Conservation (phyloP, 2,113 vertebrate genomes). For the Callorhinus ursinus region DNA sequence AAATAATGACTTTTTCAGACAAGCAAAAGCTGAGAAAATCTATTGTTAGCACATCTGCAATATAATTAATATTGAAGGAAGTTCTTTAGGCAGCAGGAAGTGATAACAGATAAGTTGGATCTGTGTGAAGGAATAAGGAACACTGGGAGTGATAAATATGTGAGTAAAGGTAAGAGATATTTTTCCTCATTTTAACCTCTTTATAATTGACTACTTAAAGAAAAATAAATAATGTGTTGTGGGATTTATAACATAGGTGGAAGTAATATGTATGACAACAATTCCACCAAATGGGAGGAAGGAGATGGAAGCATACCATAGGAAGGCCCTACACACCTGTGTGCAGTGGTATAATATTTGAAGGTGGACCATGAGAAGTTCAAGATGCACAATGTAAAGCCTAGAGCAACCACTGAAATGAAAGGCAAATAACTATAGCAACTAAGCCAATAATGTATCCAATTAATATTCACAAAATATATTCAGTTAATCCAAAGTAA, state of each 20-base stretch:
- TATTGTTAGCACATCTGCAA: background rate
- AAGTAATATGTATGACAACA: background rate
- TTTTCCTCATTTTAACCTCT: background rate
- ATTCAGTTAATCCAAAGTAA: background rate
- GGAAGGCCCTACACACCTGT: background rate
- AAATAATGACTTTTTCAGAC: background rate
- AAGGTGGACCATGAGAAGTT: background rate
- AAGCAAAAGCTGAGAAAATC: background rate
- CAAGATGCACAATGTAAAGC: background rate
- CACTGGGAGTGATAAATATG: background rate
- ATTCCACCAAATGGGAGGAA: background rate
- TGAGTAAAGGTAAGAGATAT: background rate
- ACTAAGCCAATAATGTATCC: background rate
- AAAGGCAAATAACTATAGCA: background rate
- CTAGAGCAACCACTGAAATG: background rate
- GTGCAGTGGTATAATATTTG: background rate
- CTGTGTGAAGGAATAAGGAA: background rate
- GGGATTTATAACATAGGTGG: background rate
- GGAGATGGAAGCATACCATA: background rate
- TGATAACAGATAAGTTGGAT: background rate
- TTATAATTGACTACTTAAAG: background rate
- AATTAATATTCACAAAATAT: background rate
- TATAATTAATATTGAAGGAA: background rate
- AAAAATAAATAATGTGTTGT: background rate
- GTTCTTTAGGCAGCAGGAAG: background rate